Conservation (phyloP, 2,113 vertebrate species). For the Naja naja region DNA sequence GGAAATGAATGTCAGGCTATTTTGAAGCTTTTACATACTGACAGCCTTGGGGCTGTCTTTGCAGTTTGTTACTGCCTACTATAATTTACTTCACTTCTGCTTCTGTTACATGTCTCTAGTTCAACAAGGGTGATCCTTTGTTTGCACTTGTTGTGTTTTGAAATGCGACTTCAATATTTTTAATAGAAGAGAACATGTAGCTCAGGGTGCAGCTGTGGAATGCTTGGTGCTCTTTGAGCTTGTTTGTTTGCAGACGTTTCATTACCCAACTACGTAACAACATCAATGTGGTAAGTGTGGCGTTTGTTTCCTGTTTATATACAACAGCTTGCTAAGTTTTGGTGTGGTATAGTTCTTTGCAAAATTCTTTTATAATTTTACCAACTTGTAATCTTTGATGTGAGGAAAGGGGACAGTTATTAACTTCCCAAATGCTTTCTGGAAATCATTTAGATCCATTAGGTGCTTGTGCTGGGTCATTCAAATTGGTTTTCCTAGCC, state of each 20-base stretch:
- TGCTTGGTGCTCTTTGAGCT: neutral
- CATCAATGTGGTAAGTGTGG: neutral
- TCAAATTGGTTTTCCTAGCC: neutral
- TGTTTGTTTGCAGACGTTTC: neutral
- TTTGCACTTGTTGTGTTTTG: neutral
- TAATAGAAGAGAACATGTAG: neutral
- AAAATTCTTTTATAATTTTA: neutral
- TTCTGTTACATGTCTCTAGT: neutral
- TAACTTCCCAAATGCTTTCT: neutral
- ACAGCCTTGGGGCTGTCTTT: slow-evolving; percentile 4
- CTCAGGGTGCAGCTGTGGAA: neutral
- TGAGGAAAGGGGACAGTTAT: neutral
- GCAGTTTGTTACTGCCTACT: neutral
- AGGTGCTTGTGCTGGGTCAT: neutral
- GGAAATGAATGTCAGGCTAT: neutral
- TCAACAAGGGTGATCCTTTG: neutral
- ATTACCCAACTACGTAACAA: neutral
- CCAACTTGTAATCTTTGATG: neutral
- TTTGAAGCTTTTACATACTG: neutral
- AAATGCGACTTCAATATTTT: neutral
- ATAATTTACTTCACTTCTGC: neutral
- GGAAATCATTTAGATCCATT: neutral
- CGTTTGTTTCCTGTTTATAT: neutral
- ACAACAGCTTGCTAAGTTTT: neutral
- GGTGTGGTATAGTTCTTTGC: neutral